These are phyloP conservation scores for Anthrax anthrax DNA, from an alignment of 2,888 invertebrate species.

Conservation along the genomic window DNA sequence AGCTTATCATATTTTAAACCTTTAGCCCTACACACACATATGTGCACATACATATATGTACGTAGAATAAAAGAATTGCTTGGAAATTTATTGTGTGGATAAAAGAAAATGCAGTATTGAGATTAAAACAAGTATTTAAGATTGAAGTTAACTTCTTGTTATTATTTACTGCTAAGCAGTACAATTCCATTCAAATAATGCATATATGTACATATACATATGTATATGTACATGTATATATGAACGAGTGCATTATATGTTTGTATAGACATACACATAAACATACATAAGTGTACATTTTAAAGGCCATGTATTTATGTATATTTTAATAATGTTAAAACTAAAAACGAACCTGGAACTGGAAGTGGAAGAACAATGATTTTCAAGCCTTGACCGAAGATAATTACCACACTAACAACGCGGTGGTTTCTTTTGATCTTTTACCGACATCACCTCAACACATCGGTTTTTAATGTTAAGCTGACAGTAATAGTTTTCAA, in stretches of 20 bases:
- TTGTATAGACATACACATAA: neutral
- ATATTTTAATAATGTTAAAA: no score
- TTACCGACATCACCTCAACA: constrained; percentile 22
- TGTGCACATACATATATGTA: no score
- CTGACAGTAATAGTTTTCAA: constrained; percentile 31
- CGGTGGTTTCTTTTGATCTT: constrained; percentile 8
- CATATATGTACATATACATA: neutral
- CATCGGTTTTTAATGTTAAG: constrained; percentile 34
- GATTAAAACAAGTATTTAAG: no score
- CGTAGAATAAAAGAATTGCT: no score
- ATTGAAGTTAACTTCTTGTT: no score
- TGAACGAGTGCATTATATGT: neutral
- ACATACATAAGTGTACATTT: neutral
- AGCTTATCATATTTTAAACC: no score
- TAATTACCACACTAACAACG: constrained; percentile 9
- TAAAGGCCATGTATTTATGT: neutral
- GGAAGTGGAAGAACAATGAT: constrained; percentile 8
- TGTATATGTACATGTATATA: neutral
- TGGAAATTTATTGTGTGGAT: no score
- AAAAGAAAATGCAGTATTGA: no score
- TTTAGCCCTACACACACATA: no score
- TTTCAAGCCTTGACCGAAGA: constrained; percentile 7
- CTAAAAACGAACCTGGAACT: constrained; percentile 1
- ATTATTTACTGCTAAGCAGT: no score
- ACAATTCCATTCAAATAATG: no score